Evolutionary conservation across 2,797 vertebrate species (phyloP), one percentile per base, ranked within the genome.

Genomic region (Gadopsis marmoratus): DNA sequence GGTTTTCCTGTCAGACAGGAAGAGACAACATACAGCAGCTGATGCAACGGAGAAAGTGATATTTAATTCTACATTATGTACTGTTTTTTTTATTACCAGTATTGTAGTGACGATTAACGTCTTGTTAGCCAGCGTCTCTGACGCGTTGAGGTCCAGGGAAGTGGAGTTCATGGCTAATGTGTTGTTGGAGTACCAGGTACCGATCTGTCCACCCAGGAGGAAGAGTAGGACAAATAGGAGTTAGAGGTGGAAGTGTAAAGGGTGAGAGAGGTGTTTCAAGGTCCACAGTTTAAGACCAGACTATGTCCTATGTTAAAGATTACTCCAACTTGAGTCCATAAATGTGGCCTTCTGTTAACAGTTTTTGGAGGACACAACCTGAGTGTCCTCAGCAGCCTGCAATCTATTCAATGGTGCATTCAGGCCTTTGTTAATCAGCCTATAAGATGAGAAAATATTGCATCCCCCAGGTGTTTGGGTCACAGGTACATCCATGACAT

Each of bases 131-230:
- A 98, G 76, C 0, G 96, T 97, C 89, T 97, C 96, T 0, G 97
- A 97, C 12, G 95, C 90, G 33, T 97, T 97, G 74, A 97, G 95
- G 84, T 97, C 96, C 92, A 98, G 89, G 4, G 96, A 96, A 3
- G 96, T 96, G 60, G 96, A 95, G 23, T 98, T 97, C 97, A 98
- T 97, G 39, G 95, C 96, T 83, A 98, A 67, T 0, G 97, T 97
- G 88, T 97, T 95, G 91, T 97, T 97, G n/a, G 97, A 98, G 92
- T 93, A 97, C 97, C 97, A 98, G 72, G 95, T 91, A 4, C 97
- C 97, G 3, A 97, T 97, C 97, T 97, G 92, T n/a, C 19, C 9
- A 0, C 6, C 1, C 4, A 58, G 50, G 66, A 45, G 16, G 65
- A 65, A 12, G 51, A 73, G 17, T 8, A 31, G 13, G 33, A 56